Conservation (phyloP, 1,140 invertebrate genomes). For the Mactra quadrangularis region DNA sequence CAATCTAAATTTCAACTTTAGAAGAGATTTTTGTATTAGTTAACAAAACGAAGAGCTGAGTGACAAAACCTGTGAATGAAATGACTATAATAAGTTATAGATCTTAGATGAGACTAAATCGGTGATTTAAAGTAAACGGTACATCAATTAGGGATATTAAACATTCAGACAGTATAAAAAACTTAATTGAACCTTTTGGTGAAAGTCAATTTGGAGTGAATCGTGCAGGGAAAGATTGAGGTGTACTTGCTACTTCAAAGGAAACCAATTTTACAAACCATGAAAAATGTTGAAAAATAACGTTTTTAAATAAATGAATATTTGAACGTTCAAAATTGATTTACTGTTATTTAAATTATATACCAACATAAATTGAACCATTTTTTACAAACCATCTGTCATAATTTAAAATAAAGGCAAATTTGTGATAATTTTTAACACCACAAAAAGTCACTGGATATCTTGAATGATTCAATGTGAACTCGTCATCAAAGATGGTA, state of each 20-base stretch:
- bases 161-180: conserved; percentile 5
- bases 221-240: conserved; percentile 14
- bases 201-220: conserved; percentile 13
- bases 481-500: too few relatives aligned
- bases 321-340: background rate
- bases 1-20: conserved; percentile 12
- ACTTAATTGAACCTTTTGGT: conserved; percentile 17
- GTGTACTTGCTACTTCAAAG: conserved; percentile 17
- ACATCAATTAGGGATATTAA: conserved; percentile 14
- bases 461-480: too few relatives aligned
- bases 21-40: conserved; percentile 17
- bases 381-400: background rate
- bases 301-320: background rate
- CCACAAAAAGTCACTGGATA: too few relatives aligned
- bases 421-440: too few relatives aligned
- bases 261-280: too few relatives aligned
- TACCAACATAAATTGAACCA: background rate
- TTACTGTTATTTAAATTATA: too few relatives aligned
- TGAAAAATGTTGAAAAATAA: too few relatives aligned
- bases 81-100: background rate
- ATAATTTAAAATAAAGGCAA: too few relatives aligned
- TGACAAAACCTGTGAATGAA: conserved; percentile 10
- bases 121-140: background rate
- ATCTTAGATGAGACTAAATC: conserved; percentile 1
- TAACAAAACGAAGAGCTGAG: conserved; percentile 28